These are phyloP conservation scores for Leptinotarsa juncta DNA, from an alignment of 2,888 invertebrate genomes.

Conservation along the genomic window DNA sequence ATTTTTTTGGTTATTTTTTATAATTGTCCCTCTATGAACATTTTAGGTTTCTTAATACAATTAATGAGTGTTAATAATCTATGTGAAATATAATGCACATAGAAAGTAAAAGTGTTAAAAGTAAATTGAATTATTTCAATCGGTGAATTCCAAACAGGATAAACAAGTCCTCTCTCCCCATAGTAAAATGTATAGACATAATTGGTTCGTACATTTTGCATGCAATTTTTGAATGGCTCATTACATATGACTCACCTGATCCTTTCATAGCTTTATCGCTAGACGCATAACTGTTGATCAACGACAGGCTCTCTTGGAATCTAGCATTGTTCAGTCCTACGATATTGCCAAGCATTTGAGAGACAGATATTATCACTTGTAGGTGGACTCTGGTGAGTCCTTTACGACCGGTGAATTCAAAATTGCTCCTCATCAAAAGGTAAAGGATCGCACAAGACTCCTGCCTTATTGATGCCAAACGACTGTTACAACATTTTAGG, in stretches of 20 bases:
- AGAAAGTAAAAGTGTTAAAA: no score
- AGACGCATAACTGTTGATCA: conserved; percentile 92
- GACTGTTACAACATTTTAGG: conserved; percentile 87
- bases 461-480: conserved; percentile 84
- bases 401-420: conserved; percentile 86
- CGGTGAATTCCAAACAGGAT: no score
- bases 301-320: conserved; percentile 92
- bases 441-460: conserved; percentile 94
- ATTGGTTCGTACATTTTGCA: no score
- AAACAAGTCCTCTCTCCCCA: no score
- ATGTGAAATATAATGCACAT: no score
- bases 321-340: conserved; percentile 93
- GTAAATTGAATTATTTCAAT: no score
- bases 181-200: no score
- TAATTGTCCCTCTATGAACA: no score
- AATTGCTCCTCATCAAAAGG: conserved; percentile 93
- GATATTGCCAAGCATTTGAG: conserved; percentile 90
- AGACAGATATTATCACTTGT: conserved; percentile 95
- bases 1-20: no score
- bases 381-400: conserved; percentile 90
- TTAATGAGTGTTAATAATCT: no score
- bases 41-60: no score
- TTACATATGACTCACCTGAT: conserved; percentile 71
- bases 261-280: conserved; percentile 96
- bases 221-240: conserved; percentile 55